Evolutionary conservation across 2,113 vertebrate genomes (phyloP).

Genomic region (Sterrhoptilus dennistouni): DNA sequence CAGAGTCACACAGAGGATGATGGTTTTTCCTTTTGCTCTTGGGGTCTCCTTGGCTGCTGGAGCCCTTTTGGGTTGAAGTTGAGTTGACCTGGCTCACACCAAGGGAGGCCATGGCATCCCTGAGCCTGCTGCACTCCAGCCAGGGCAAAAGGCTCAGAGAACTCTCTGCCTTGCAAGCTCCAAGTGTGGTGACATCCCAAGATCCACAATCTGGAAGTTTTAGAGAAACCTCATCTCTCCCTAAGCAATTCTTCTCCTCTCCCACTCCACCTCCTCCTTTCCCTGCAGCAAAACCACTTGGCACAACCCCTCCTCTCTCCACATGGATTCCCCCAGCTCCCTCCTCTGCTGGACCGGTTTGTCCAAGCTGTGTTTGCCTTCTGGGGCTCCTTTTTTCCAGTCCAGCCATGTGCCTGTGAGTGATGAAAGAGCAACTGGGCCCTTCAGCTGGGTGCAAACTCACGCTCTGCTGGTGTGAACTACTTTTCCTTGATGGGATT

Average conservation of each 20-base stretch:
- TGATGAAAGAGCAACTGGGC: background rate
- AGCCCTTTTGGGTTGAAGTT: background rate
- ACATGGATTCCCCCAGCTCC: rapidly evolving
- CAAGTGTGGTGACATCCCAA: background rate
- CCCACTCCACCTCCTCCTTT: background rate
- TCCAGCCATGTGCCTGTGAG: background rate
- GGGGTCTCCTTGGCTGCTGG: background rate
- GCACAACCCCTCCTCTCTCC: background rate
- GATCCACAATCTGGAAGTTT: background rate
- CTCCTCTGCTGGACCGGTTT: background rate
- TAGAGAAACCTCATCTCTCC: background rate
- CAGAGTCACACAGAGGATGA: rapidly evolving
- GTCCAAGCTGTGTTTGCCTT: background rate
- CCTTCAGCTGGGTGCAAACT: background rate
- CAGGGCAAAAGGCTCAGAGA: background rate
- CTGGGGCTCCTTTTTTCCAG: background rate
- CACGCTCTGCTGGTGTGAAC: constrained; percentile 3
- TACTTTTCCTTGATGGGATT: background rate
- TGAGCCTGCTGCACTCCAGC: background rate
- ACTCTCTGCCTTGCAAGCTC: background rate
- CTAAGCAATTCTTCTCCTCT: background rate
- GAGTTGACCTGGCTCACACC: background rate
- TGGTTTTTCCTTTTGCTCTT: background rate
- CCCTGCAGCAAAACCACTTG: background rate
- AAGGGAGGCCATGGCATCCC: rapidly evolving